Percentiles rank a stretch among this genome's conserved stretches.
phyloP scores from a whole-genome alignment of 2,797 vertebrate species.

The Neosalanx taihuensis region DNA sequence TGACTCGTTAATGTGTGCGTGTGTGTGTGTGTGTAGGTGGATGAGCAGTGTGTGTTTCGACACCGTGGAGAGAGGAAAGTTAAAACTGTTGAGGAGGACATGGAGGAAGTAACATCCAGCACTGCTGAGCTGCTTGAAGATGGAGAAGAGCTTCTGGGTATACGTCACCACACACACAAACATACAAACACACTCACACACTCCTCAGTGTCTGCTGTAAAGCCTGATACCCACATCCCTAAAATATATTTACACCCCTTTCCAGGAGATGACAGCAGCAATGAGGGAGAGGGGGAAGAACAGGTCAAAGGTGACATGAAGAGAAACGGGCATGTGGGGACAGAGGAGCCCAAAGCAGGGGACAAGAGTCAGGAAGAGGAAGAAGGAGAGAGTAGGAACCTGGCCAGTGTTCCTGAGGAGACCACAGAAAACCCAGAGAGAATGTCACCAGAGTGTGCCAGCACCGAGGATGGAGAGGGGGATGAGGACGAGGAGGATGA shows the following conservation, averaged over 20 bases:
- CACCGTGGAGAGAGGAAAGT: slow-evolving; percentile 91
- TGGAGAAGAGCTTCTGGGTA: slow-evolving; percentile 87
- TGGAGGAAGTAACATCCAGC: slow-evolving; percentile 77
- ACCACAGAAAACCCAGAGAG: slow-evolving; percentile 2
- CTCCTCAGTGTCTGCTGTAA: neutral
- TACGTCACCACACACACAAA: neutral
- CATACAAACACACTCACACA: neutral
- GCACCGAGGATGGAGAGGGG: slow-evolving; percentile 11
- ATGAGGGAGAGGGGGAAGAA: slow-evolving; percentile 56
- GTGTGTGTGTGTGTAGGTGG: slow-evolving; percentile 74
- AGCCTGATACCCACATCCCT: neutral
- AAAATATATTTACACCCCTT: neutral
- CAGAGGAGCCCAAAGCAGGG: slow-evolving; percentile 16
- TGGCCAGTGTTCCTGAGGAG: slow-evolving; percentile 23
- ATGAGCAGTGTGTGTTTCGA: slow-evolving; percentile 87
- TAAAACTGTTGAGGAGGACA: slow-evolving; percentile 86
- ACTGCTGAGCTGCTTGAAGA: slow-evolving; percentile 80
- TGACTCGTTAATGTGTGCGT: neutral
- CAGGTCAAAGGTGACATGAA: slow-evolving; percentile 37
- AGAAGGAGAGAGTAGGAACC: slow-evolving; percentile 34
- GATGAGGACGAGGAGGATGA: neutral
- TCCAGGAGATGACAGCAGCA: slow-evolving; percentile 72
- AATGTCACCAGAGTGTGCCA: slow-evolving; percentile 10
- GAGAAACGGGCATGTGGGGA: slow-evolving; percentile 29
- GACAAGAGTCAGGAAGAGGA: slow-evolving; percentile 52